Conservation (phyloP, 2,113 vertebrate species). For the Madoqua kirkii region DNA sequence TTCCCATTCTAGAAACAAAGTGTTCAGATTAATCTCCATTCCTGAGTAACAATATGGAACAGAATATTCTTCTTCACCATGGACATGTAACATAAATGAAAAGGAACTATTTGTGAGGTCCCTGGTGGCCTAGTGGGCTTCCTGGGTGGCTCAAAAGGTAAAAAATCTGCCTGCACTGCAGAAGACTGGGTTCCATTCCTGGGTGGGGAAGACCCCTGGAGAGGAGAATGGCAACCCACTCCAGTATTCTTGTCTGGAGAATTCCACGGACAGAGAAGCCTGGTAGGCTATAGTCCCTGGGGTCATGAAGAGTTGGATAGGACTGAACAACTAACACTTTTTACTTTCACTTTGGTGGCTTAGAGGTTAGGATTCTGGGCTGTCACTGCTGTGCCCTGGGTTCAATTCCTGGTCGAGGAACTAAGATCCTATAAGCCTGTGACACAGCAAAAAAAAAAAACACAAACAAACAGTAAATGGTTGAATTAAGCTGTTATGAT, state of each 20-base stretch:
- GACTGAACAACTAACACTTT: not conserved
- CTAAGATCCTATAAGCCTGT: not conserved
- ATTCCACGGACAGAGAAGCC: not conserved
- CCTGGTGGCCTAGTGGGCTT: not conserved
- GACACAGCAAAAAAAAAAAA: not conserved
- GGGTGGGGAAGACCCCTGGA: not conserved
- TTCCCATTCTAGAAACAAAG: not conserved
- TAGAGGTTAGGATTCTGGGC: not conserved
- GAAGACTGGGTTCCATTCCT: not conserved
- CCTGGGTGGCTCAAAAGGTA: not conserved
- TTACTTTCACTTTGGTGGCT: not conserved
- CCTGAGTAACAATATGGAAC: not conserved
- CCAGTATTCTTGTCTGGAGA: not conserved
- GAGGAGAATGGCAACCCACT: not conserved
- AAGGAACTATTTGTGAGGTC: not conserved
- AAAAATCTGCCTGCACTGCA: not conserved
- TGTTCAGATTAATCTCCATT: not conserved
- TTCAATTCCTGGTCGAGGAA: not conserved
- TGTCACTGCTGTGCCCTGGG: not conserved
- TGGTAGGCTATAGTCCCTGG: not conserved
- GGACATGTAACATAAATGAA: not conserved
- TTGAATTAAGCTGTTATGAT: not conserved
- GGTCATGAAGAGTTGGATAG: fast-evolving
- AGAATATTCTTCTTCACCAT: not conserved
- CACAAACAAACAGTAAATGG: not conserved